phyloP scores from a whole-genome alignment of 1,140 invertebrate species.

The Dendrolimus kikuchii region DNA sequence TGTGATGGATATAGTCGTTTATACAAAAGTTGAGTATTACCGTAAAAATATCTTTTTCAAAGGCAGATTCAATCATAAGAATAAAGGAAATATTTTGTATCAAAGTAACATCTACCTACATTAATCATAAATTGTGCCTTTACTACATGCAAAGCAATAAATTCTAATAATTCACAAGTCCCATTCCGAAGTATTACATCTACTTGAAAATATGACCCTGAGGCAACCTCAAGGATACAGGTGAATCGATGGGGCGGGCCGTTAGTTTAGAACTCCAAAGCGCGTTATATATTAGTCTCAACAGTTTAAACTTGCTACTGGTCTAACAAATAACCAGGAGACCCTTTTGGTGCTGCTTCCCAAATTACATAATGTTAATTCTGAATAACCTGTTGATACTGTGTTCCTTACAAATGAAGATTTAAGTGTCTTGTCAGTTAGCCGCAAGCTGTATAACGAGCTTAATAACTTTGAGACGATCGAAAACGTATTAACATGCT shows the following conservation, averaged over 20 bases:
- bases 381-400: constrained; percentile 66
- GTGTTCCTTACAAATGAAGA: constrained; percentile 16
- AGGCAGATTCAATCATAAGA: too few relatives aligned
- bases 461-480: too few relatives aligned
- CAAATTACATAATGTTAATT: constrained; percentile 66
- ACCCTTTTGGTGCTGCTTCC: constrained; percentile 46
- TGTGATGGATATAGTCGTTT: too few relatives aligned
- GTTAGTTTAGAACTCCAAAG: constrained; percentile 23
- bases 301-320: constrained; percentile 60
- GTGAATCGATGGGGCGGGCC: constrained; percentile 26
- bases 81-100: too few relatives aligned
- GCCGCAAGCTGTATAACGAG: constrained; percentile 7
- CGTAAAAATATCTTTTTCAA: too few relatives aligned
- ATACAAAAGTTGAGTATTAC: too few relatives aligned
- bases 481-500: too few relatives aligned
- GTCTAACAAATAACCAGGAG: constrained; percentile 55
- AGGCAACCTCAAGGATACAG: constrained; percentile 15
- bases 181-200: constrained; percentile 5
- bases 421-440: constrained; percentile 28
- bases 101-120: too few relatives aligned
- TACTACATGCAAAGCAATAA: too few relatives aligned
- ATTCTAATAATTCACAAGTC: not conserved
- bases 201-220: constrained; percentile 7
- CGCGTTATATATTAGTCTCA: constrained; percentile 51
- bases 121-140: too few relatives aligned